Percentiles rank a stretch among this genome's conserved stretches.
These are phyloP conservation scores for Chrysina gloriosa DNA, from an alignment of 2,888 invertebrate genomes.

Conservation along the genomic window DNA sequence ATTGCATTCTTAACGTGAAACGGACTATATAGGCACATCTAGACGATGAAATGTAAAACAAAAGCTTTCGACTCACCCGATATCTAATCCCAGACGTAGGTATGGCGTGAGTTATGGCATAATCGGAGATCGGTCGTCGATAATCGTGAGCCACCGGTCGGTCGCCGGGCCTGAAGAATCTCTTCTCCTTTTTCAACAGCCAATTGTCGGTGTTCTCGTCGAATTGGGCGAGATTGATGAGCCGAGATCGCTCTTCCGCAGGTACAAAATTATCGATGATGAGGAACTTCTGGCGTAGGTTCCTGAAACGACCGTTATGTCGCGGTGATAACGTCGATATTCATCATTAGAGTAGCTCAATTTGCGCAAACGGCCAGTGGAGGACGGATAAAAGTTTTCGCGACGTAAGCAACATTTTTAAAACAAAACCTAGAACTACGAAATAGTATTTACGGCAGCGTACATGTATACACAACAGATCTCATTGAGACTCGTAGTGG, in stretches of 20 bases:
- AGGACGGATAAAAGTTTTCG: not conserved
- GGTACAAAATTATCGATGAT: constrained; percentile 93
- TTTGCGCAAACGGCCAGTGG: not conserved
- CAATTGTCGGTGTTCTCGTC: constrained; percentile 88
- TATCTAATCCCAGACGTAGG: constrained; percentile 53
- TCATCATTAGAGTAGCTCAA: not conserved
- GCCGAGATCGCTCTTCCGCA: constrained; percentile 79
- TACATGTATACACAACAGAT: too few relatives aligned
- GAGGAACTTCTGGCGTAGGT: constrained; percentile 88
- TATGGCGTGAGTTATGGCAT: constrained; percentile 56
- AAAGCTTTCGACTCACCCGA: constrained; percentile 54
- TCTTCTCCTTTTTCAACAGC: constrained; percentile 64
- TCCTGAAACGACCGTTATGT: constrained; percentile 66
- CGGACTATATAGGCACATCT: too few relatives aligned
- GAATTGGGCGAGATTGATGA: constrained; percentile 79
- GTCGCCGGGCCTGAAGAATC: constrained; percentile 55
- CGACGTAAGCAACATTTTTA: too few relatives aligned
- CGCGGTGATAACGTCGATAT: not conserved
- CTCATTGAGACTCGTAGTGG: too few relatives aligned
- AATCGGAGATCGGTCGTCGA: constrained; percentile 61
- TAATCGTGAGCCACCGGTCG: constrained; percentile 62
- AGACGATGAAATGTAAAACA: constrained; percentile 1
- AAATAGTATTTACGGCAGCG: too few relatives aligned
- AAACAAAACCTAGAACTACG: too few relatives aligned
- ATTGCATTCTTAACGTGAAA: too few relatives aligned